Percentiles rank a stretch among this genome's conserved stretches.
phyloP scores from a whole-genome alignment of 1,140 invertebrate genomes.

The Aphaenogaster rudis region DNA sequence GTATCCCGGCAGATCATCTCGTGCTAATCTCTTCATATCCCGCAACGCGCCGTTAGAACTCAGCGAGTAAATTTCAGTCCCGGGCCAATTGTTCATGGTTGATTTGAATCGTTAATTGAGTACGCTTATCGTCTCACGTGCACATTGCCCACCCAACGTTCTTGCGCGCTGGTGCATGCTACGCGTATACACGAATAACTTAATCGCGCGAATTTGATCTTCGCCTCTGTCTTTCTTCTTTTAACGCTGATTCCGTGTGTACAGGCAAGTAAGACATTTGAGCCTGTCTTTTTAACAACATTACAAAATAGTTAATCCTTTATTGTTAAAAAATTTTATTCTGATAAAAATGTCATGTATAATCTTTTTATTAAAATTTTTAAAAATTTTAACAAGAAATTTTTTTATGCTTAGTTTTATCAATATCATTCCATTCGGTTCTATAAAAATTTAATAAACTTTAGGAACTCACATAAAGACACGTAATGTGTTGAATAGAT shows the following conservation, averaged over 20 bases:
- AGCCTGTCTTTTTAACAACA: not conserved
- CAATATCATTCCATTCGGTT: not conserved
- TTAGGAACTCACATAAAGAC: not conserved
- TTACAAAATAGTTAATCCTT: not conserved
- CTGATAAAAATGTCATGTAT: not conserved
- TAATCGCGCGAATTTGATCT: conserved; percentile 58
- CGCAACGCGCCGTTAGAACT: not conserved
- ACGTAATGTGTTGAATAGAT: not conserved
- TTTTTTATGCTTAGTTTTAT: not conserved
- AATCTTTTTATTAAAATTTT: not conserved
- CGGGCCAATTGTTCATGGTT: conserved; percentile 67
- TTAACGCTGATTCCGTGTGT: not conserved
- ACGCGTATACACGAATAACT: conserved; percentile 54
- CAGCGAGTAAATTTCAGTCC: conserved; percentile 48
- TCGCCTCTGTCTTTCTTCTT: not conserved
- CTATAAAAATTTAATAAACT: not conserved
- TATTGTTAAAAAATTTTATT: not conserved
- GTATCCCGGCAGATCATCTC: conserved; percentile 5
- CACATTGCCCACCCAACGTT: conserved; percentile 30
- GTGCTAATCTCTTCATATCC: conserved; percentile 34
- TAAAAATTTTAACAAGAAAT: not conserved
- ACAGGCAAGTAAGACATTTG: not conserved
- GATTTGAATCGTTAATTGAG: conserved; percentile 76
- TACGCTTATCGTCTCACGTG: conserved; percentile 71
- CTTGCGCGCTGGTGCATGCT: not conserved